Evolutionary conservation across 2,888 invertebrate genomes (phyloP).

Genomic region (Julus scandinavius): DNA sequence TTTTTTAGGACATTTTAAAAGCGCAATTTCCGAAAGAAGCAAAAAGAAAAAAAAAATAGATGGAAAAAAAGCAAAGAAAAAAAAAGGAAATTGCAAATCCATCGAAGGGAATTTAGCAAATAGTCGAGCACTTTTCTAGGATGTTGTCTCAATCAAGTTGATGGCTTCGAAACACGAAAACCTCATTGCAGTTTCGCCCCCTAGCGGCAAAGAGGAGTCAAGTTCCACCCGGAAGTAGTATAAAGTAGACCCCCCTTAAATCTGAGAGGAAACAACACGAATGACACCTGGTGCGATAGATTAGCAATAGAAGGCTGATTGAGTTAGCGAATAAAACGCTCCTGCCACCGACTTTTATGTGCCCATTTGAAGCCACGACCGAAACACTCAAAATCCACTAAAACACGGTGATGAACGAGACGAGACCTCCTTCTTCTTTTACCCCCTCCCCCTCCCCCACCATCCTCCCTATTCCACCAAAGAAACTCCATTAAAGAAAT

Average conservation of each 20-base stretch:
- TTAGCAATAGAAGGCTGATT: not conserved
- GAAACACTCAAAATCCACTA: not conserved
- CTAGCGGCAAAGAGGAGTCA: too few relatives aligned
- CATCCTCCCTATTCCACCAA: not conserved
- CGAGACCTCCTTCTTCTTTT: not conserved
- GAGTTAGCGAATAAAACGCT: slow-evolving; percentile 33
- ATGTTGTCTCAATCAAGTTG: slow-evolving; percentile 31
- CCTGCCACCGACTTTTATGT: slow-evolving; percentile 1
- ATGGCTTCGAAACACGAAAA: slow-evolving; percentile 22
- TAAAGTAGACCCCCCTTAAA: not conserved
- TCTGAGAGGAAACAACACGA: not conserved
- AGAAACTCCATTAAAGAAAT: slow-evolving; percentile 12
- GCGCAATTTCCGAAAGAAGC: not conserved
- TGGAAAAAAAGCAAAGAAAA: not conserved
- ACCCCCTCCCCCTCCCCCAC: too few relatives aligned
- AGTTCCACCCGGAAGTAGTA: not conserved
- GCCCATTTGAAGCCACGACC: not conserved
- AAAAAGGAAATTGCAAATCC: not conserved
- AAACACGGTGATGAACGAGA: slow-evolving; percentile 16
- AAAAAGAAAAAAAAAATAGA: not conserved
- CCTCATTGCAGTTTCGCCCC: not conserved
- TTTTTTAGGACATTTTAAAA: not conserved
- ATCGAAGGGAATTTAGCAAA: not conserved
- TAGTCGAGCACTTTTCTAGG: not conserved
- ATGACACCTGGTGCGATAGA: slow-evolving; percentile 33